Conservation (phyloP, 2,797 vertebrate species). For the Sebastes goodei region DNA sequence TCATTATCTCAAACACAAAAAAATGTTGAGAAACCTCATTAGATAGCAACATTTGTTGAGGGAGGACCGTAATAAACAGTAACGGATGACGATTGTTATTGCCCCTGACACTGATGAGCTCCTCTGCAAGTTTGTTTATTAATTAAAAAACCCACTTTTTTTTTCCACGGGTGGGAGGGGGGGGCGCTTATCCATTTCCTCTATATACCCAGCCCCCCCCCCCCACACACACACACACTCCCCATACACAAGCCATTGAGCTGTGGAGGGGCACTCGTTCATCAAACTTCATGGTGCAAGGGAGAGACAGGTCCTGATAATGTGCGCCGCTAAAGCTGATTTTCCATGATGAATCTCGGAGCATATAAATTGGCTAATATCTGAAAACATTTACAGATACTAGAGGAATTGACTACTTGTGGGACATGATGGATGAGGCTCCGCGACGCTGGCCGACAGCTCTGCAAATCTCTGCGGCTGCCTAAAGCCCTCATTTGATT, state of each 20-base stretch:
- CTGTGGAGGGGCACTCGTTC: constrained; percentile 96
- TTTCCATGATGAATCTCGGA: constrained; percentile 99
- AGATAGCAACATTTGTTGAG: constrained; percentile 97
- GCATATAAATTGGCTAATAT: constrained; percentile 99
- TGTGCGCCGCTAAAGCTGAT: constrained; percentile 99
- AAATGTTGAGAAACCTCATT: constrained; percentile 98
- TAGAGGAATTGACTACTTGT: constrained; percentile 99
- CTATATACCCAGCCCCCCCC: constrained; percentile 18
- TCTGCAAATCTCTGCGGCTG: constrained; percentile 99
- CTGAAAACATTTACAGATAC: constrained; percentile 99
- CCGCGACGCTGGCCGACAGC: constrained; percentile 98
- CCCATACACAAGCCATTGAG: constrained; percentile 92
- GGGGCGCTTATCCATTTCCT: constrained; percentile 62
- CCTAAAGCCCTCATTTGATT: constrained; percentile 99
- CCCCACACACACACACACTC: constrained; percentile 27
- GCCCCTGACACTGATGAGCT: constrained; percentile 99
- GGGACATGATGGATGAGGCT: constrained; percentile 99
- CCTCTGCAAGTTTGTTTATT: constrained; percentile 99
- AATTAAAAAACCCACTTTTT: constrained; percentile 95
- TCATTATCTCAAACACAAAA: constrained; percentile 93
- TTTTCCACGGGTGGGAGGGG: constrained; percentile 21
- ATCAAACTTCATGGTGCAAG: constrained; percentile 99
- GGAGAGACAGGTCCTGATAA: constrained; percentile 93
- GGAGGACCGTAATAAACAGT: constrained; percentile 98
- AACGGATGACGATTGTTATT: constrained; percentile 99